These are phyloP conservation scores for Acipenser ruthenus DNA, from an alignment of 2,797 vertebrate genomes.

Conservation along the genomic window DNA sequence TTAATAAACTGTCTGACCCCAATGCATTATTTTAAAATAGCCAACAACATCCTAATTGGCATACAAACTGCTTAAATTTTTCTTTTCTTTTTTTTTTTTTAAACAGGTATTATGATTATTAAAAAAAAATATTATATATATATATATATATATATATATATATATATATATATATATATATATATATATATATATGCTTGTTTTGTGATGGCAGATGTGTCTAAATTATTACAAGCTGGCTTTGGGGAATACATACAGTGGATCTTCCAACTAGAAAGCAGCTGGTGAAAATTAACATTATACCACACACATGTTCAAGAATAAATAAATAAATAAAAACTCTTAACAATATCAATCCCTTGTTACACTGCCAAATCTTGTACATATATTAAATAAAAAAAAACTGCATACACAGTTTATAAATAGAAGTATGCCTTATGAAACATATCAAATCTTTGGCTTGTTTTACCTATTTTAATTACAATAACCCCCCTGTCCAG, in stretches of 20 bases:
- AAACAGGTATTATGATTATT: too few relatives aligned
- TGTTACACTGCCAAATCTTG: neutral
- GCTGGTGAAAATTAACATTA: constrained; percentile 44
- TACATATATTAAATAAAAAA: neutral
- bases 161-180: too few relatives aligned
- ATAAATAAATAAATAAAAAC: constrained; percentile 5
- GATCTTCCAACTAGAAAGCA: constrained; percentile 56
- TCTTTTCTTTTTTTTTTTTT: too few relatives aligned
- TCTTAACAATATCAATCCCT: constrained; percentile 6
- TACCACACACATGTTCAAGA: constrained; percentile 45
- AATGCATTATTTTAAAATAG: too few relatives aligned
- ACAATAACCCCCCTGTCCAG: too few relatives aligned
- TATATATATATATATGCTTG: constrained; percentile 38
- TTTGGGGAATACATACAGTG: constrained; percentile 57
- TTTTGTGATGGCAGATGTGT: constrained; percentile 64
- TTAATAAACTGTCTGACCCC: too few relatives aligned
- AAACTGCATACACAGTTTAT: constrained; percentile 1
- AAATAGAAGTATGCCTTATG: neutral
- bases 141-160: too few relatives aligned
- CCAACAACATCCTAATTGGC: too few relatives aligned
- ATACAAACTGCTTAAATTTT: too few relatives aligned
- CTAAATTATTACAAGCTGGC: constrained; percentile 65
- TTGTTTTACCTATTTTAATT: too few relatives aligned
- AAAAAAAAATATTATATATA: too few relatives aligned
- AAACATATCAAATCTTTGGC: neutral